Evolutionary conservation across 2,888 invertebrate species (phyloP), one percentile per base, ranked within the genome.

Genomic region (Acleris laterana): DNA sequence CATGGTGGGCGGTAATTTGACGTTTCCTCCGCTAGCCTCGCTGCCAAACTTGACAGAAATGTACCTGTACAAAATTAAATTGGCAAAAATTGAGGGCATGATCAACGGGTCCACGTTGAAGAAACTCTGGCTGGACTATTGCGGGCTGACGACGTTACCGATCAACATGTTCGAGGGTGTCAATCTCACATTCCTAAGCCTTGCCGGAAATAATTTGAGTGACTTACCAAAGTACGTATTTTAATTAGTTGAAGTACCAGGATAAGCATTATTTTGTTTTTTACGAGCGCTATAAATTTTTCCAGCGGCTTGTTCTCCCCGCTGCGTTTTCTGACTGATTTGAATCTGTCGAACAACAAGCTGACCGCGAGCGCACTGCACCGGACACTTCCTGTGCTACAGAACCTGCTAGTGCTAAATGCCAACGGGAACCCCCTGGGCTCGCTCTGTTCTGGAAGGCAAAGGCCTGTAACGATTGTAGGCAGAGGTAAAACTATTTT

Each of bases 391-490:
- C 44, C 44, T 5, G 44, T 32, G 20, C 53, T 53, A 32, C 16
- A 62, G 59, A 56, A 46, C 68, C 60, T 57, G 63, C 44, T 68
- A 62, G 48, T 70, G 68, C 72, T 60, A 50, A 28, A 42, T 20
- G 56, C 62, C 0, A 48, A 38, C 25, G 22, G 38, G 11, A 57
- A 61, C 50, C 66, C 66, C 1, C 53, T 58, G n/a, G 62, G 67
- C 32, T 58, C 58, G 2, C 58, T 62, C 20, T 59, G 67, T 49
- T 49, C 5, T 16, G 11, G 32, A n/a, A n/a, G n/a, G n/a, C n/a
- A n/a, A n/a, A n/a, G n/a, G n/a, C n/a, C n/a, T 11, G 11, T 4
- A 3, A 5, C 9, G 28, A 16, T 9, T 22, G 4, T 1, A 3
- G 42, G 48, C 16, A 17, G 19, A 1, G 13, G 57, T 57, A 28